phyloP scores from a whole-genome alignment of 53 echinoderm and acorn worm species.

The Mesocentrotus franciscanus region DNA sequence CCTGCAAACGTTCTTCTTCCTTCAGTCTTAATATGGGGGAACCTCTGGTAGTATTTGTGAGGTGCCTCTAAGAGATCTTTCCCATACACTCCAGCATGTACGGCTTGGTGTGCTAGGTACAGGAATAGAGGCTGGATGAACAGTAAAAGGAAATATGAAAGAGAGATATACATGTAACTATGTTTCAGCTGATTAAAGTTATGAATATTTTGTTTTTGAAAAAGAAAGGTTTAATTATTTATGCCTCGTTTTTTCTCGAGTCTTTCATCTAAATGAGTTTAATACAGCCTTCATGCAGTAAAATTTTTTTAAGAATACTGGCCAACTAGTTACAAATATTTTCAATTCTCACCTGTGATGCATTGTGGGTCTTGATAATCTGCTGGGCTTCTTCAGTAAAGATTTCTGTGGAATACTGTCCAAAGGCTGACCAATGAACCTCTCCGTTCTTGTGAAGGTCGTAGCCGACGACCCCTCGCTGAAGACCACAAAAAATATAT shows the following conservation, averaged over 20 bases:
- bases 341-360: constrained; percentile 76
- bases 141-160: neutral
- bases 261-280: too few relatives aligned
- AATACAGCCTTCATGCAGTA: too few relatives aligned
- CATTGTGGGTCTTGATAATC: constrained; percentile 80
- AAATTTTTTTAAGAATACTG: constrained; percentile 88
- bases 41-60: constrained; percentile 75
- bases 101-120: constrained; percentile 92
- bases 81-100: constrained; percentile 75
- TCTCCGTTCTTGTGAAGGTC: constrained; percentile 86
- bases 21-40: constrained; percentile 77
- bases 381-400: constrained; percentile 77
- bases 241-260: too few relatives aligned
- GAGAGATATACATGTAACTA: neutral
- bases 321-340: constrained; percentile 54
- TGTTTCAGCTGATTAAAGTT: too few relatives aligned
- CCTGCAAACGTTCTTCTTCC: constrained; percentile 84
- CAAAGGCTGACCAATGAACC: constrained; percentile 78
- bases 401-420: constrained; percentile 91
- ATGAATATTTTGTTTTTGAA: neutral
- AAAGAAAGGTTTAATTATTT: too few relatives aligned
- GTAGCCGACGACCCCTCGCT: constrained; percentile 66
- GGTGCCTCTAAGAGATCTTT: constrained; percentile 79
- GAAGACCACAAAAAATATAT: neutral
- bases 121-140: constrained; percentile 81